phyloP scores from a whole-genome alignment of 2,113 vertebrate species.

The Pseudorhombus dupliciocellatus region DNA sequence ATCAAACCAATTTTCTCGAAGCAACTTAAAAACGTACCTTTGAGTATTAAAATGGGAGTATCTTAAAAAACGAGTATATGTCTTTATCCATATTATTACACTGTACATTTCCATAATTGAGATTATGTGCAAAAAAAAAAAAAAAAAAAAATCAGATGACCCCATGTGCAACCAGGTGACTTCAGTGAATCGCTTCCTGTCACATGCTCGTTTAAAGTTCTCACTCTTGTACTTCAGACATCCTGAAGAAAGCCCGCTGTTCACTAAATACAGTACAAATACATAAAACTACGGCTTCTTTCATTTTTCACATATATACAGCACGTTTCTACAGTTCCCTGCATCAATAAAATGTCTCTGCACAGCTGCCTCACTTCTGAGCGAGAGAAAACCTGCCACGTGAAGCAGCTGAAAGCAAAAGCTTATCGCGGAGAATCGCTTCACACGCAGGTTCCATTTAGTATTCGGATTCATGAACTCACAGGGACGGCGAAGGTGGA shows the following conservation, averaged over 20 bases:
- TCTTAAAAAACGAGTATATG: conserved; percentile 10
- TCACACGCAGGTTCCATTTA: conserved; percentile 62
- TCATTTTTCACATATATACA: conserved; percentile 23
- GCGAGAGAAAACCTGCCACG: conserved; percentile 26
- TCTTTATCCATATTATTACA: conserved; percentile 35
- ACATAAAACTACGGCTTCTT: conserved; percentile 2
- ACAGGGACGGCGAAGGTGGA: conserved; percentile 38
- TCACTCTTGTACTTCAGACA: not conserved
- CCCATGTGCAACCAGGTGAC: conserved; percentile 28
- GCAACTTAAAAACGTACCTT: conserved; percentile 2
- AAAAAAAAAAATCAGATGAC: not conserved
- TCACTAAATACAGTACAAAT: not conserved
- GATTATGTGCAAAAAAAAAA: conserved; percentile 48
- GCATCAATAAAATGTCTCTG: not conserved
- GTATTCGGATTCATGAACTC: conserved; percentile 69
- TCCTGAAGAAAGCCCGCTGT: not conserved
- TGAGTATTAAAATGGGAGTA: not conserved
- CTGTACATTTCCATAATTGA: conserved; percentile 31
- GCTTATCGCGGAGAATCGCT: conserved; percentile 39
- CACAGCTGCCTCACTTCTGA: conserved; percentile 9
- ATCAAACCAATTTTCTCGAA: not conserved
- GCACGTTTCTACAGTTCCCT: not conserved
- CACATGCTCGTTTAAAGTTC: conserved; percentile 16
- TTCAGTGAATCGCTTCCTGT: conserved; percentile 25
- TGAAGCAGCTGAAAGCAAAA: conserved; percentile 67